These are phyloP conservation scores for Ctenosaura bakeri DNA, from an alignment of 2,797 vertebrate genomes.

Conservation along the genomic window DNA sequence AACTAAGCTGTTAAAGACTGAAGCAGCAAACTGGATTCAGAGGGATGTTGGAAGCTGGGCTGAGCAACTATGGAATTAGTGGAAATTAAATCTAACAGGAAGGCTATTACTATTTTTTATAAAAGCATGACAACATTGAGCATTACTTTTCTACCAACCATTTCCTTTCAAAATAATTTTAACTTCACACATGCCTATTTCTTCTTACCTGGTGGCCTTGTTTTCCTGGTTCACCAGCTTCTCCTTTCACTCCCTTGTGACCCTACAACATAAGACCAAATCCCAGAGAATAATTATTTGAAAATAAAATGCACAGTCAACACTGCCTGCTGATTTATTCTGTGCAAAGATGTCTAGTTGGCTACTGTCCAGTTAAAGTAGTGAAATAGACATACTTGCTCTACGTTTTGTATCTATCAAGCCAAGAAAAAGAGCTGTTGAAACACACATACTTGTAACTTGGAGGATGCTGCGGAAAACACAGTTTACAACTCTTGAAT, in stretches of 20 bases:
- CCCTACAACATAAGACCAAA: conserved; percentile 83
- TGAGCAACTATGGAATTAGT: background rate
- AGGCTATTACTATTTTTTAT: background rate
- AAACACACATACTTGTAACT: background rate
- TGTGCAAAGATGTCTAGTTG: background rate
- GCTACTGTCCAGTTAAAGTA: background rate
- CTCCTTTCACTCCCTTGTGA: conserved; percentile 96
- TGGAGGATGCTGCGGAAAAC: background rate
- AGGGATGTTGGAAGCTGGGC: background rate
- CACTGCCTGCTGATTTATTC: background rate
- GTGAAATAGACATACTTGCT: background rate
- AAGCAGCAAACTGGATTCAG: background rate
- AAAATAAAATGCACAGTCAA: conserved; percentile 13
- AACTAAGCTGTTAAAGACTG: background rate
- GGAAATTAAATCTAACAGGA: conserved; percentile 28
- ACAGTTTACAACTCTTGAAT: background rate
- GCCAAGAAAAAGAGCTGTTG: background rate
- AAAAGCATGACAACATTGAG: background rate
- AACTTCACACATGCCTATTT: conserved; percentile 8
- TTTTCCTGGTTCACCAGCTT: conserved; percentile 94
- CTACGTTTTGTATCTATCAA: background rate
- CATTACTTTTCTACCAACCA: background rate
- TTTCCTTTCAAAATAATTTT: conserved; percentile 6
- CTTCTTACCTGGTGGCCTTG: conserved; percentile 96
- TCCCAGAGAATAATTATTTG: conserved; percentile 23